These are phyloP conservation scores for Nomia melanderi DNA, from an alignment of 1,140 invertebrate species.

Conservation along the genomic window DNA sequence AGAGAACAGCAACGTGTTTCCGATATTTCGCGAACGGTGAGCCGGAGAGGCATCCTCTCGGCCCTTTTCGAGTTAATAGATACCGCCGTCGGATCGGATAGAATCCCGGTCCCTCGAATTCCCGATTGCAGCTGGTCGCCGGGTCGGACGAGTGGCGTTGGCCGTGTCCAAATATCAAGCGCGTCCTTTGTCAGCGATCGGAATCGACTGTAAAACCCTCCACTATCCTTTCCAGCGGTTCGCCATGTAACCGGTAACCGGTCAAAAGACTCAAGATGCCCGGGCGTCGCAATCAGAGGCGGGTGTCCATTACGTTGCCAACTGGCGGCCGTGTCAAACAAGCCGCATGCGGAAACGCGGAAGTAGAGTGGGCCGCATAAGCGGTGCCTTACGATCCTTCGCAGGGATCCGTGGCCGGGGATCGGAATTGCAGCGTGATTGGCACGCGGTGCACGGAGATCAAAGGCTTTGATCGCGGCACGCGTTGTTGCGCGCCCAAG, in stretches of 20 bases:
- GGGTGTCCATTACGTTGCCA: not conserved
- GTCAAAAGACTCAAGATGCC: not conserved
- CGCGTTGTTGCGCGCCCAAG: slow-evolving; percentile 7
- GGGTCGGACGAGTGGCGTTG: too few species aligned
- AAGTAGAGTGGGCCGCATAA: not conserved
- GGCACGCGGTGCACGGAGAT: slow-evolving; percentile 35
- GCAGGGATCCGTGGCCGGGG: not conserved
- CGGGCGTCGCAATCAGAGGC: not conserved
- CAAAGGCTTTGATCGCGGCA: slow-evolving; percentile 41
- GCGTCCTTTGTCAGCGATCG: not conserved
- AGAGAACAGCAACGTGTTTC: too few species aligned
- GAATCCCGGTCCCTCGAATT: too few species aligned
- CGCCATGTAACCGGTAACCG: not conserved
- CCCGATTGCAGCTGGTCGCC: too few species aligned
- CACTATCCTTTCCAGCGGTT: not conserved
- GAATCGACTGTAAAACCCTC: not conserved
- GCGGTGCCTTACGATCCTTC: slow-evolving; percentile 25
- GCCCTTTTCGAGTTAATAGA: too few species aligned
- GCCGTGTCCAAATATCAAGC: not conserved
- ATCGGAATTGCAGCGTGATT: slow-evolving; percentile 56
- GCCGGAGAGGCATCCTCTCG: too few species aligned
- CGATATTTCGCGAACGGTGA: too few species aligned
- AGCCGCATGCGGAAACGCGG: not conserved
- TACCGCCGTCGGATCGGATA: too few species aligned
- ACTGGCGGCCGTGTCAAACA: slow-evolving; percentile 10